Evolutionary conservation across 2,888 invertebrate genomes (phyloP).

Genomic region (Adineta ricciae): DNA sequence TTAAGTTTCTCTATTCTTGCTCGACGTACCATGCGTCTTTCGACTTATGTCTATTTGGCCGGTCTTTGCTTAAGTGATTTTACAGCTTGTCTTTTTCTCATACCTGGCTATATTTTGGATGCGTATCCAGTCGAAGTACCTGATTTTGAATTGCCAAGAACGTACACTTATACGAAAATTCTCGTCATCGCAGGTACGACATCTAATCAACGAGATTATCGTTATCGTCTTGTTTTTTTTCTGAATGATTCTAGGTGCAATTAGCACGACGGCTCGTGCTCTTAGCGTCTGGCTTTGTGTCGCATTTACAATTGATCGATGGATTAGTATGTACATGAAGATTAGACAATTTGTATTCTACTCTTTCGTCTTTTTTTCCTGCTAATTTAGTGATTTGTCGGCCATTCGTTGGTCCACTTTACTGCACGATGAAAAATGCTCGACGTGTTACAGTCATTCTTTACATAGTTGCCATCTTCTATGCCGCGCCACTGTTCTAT

Average conservation of each 20-base stretch:
- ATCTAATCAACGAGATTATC: no score
- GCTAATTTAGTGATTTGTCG: background rate
- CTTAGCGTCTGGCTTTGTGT: conserved; percentile 6
- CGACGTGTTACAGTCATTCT: background rate
- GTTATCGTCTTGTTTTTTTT: no score
- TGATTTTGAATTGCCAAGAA: background rate
- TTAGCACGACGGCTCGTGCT: background rate
- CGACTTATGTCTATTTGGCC: conserved; percentile 1
- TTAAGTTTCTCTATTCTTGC: background rate
- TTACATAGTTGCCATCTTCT: background rate
- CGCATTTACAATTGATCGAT: conserved; percentile 9
- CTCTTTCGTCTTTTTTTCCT: no score
- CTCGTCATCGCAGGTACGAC: background rate
- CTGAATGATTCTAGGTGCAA: no score
- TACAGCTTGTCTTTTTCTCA: background rate
- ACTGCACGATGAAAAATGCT: conserved; percentile 2
- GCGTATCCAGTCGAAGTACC: background rate
- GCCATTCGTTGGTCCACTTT: background rate
- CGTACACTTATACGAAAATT: background rate
- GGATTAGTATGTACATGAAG: background rate
- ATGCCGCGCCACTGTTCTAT: background rate
- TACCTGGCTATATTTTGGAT: background rate
- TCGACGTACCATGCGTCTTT: background rate
- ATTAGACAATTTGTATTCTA: no score
- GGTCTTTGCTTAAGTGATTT: conserved; percentile 15